Conservation (phyloP, 2,113 vertebrate genomes). For the Marmota flaviventris region DNA sequence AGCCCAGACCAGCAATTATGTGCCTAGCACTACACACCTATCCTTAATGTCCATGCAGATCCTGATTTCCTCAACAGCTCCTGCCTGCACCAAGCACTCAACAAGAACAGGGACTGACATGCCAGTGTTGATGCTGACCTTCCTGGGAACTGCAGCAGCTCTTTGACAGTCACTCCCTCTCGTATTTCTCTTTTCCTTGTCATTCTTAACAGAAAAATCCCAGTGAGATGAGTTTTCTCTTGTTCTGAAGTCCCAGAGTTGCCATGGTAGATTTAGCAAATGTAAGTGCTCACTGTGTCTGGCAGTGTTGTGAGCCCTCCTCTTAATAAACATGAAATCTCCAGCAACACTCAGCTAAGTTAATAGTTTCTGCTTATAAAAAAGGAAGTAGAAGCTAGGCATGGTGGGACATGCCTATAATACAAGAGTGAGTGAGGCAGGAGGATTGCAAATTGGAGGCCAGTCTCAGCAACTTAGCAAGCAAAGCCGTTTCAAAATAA, state of each 20-base stretch:
- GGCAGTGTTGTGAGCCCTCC: background rate
- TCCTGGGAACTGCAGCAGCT: background rate
- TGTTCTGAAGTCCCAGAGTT: background rate
- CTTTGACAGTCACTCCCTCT: background rate
- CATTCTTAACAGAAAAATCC: background rate
- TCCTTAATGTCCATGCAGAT: background rate
- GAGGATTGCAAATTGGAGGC: background rate
- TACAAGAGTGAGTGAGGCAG: background rate
- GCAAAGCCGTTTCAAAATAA: background rate
- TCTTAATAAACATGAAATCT: background rate
- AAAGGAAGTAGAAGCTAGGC: background rate
- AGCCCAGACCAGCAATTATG: background rate
- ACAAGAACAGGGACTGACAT: too few species aligned
- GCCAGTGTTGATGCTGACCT: background rate
- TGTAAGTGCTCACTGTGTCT: background rate
- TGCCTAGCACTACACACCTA: background rate
- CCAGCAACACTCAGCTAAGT: background rate
- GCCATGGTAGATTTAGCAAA: background rate
- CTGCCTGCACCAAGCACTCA: background rate
- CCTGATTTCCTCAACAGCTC: background rate
- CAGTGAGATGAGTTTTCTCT: background rate
- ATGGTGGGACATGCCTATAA: background rate
- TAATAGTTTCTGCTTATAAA: background rate
- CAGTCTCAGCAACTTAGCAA: background rate
- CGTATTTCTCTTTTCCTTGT: background rate